Evolutionary conservation across 2,113 vertebrate genomes (phyloP).

Genomic region (Odocoileus virginianus): DNA sequence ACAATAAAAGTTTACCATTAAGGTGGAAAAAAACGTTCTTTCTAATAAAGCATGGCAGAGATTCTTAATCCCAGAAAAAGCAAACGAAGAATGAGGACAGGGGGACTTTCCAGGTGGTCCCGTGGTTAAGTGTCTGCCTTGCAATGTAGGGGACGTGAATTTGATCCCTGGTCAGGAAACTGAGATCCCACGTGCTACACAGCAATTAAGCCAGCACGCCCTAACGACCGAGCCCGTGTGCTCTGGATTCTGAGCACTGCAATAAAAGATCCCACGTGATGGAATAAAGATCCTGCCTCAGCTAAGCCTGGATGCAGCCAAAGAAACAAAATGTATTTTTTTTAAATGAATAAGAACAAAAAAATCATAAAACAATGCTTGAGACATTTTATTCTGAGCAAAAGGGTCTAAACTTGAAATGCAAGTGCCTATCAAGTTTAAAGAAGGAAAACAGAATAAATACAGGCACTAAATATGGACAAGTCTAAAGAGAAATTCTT

Average conservation of each 20-base stretch:
- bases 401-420: neutral
- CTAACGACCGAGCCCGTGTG: neutral
- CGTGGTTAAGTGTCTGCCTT: rapidly evolving
- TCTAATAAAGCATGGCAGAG: neutral
- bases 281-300: neutral
- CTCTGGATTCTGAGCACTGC: neutral
- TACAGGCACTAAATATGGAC: neutral
- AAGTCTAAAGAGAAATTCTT: neutral
- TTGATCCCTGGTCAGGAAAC: neutral
- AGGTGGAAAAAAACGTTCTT: neutral
- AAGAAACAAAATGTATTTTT: neutral
- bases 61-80: neutral
- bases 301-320: neutral
- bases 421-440: neutral
- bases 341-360: neutral
- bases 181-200: neutral
- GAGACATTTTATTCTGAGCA: neutral
- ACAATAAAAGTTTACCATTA: neutral
- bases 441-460: neutral
- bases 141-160: neutral
- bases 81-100: neutral
- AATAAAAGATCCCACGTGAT: neutral
- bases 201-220: neutral
- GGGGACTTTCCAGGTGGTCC: neutral
- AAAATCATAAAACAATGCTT: neutral